Evolutionary conservation across 2,888 invertebrate species (phyloP).

Genomic region (Eueremaeus valkanovi): DNA sequence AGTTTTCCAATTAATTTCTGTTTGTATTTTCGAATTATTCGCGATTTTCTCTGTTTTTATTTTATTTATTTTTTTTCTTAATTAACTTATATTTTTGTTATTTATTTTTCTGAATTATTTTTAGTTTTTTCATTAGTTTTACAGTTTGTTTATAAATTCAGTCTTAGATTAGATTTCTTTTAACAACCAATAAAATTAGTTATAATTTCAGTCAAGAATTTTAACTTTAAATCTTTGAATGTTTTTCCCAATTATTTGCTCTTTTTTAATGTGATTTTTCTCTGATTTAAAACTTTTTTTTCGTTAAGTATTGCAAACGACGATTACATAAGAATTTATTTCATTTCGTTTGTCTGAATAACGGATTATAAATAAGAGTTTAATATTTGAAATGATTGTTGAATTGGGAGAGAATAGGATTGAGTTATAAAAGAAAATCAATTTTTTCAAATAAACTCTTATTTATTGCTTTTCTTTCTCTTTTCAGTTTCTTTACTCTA

Average conservation of each 20-base stretch:
- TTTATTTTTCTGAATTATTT: background rate
- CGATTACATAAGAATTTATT: background rate
- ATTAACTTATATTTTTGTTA: background rate
- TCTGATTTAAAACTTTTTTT: background rate
- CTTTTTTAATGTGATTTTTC: background rate
- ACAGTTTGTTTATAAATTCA: background rate
- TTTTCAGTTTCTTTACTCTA: too few species aligned
- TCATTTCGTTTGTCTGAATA: background rate
- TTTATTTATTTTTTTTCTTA: background rate
- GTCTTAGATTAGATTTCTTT: background rate
- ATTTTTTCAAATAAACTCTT: too few species aligned
- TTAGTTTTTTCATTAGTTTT: background rate
- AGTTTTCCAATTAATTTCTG: background rate
- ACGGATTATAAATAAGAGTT: conserved; percentile 4
- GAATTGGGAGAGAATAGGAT: too few species aligned
- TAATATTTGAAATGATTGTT: too few species aligned
- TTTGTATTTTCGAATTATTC: background rate
- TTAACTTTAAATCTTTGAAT: background rate
- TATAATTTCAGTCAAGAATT: background rate
- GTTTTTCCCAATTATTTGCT: background rate
- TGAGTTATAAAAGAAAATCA: too few species aligned
- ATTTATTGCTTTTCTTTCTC: too few species aligned
- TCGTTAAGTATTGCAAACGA: too few species aligned
- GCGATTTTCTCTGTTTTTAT: background rate
- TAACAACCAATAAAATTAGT: conserved; percentile 5